Evolutionary conservation across 1,140 invertebrate species (phyloP), one percentile per base, ranked within the genome.

Genomic region (Thaumetopoea pityocampa): DNA sequence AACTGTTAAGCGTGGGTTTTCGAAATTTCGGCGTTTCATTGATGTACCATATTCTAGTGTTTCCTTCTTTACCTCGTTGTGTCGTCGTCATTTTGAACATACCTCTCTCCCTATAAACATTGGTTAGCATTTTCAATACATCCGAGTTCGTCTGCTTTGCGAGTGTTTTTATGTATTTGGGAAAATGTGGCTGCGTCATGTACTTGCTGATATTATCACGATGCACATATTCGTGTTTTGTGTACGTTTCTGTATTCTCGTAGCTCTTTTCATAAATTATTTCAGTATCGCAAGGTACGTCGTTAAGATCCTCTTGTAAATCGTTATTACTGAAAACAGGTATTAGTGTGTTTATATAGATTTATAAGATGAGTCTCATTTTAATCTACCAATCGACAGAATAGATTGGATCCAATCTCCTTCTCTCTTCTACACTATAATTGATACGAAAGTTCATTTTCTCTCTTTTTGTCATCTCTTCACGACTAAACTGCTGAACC

Each of bases 71-170:
- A 5, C 38, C 33, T 20, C 10, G 34, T 9, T 51, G 50, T 3
- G 47, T 56, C 1, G 52, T 51, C 3, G 43, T 56, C 22, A 56
- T 34, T 51, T 51, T 56, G 15, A 56, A 51, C 52, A 56, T 56
- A 2, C 42, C 38, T 27, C 47, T 51, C 7, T 50, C 52, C 4
- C 23, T 35, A 7, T 56, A 56, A 4, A 56, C 20, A 12, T 51
- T 46, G 5, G 37, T 38, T n/a, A 56, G 36, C 52, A 56, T 56
- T 4, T 47, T 16, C 2, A 42, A 28, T 1, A 46, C 30, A 7
- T 51, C 30, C 14, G 24, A 24, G 2, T 17, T n/a, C 0, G 37
- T 42, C 11, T 56, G 36, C 15, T 56, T 45, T 2, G 52, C 42
- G n/a, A 56, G 20, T 12, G 24, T 47, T 10, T 47, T 38, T 7